These are phyloP conservation scores for Poicephalus meyeri DNA, from an alignment of 2,113 vertebrate genomes.

Conservation along the genomic window DNA sequence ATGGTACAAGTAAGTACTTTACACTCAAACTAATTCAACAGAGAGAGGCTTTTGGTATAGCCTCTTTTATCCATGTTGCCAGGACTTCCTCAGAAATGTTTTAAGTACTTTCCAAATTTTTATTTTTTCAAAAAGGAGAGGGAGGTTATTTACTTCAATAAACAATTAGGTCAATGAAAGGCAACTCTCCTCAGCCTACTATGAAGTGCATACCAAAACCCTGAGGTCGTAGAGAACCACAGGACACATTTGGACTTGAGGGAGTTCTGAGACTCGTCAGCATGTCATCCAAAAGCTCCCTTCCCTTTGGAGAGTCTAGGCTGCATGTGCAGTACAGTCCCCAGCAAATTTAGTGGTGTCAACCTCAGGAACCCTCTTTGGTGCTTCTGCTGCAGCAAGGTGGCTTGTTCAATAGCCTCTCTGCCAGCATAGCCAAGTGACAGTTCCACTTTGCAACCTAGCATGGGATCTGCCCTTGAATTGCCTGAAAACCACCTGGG, in stretches of 20 bases:
- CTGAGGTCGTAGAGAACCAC: background rate
- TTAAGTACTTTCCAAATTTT: background rate
- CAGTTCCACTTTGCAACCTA: background rate
- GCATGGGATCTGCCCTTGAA: background rate
- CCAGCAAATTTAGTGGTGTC: background rate
- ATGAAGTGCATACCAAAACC: no score
- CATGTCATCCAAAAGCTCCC: background rate
- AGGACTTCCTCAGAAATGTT: background rate
- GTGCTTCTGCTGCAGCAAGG: background rate
- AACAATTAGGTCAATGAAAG: background rate
- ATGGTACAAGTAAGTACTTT: background rate
- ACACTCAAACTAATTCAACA: background rate
- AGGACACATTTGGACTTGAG: background rate
- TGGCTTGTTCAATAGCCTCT: background rate
- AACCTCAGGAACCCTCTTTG: background rate
- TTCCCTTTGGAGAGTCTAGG: background rate
- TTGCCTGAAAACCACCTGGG: background rate
- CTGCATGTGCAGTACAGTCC: background rate
- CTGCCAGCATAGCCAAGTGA: background rate
- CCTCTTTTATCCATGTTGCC: background rate
- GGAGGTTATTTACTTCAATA: background rate
- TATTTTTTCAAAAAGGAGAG: no score
- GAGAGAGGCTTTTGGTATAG: background rate
- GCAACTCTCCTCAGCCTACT: background rate
- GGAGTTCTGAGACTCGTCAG: background rate